phyloP scores from a whole-genome alignment of 2,797 vertebrate species.

The Enteromius paludinosus region DNA sequence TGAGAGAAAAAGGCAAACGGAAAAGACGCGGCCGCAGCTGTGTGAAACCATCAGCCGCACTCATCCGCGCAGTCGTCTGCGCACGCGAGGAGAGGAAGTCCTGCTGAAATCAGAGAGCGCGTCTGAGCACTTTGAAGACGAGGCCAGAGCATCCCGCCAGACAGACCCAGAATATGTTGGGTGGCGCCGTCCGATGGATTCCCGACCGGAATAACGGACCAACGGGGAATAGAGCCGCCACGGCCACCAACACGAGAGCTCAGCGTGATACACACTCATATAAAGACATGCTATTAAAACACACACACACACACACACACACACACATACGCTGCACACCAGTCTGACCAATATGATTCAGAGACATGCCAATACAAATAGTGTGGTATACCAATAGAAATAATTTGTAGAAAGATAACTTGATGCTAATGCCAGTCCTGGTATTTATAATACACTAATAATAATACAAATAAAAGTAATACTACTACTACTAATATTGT shows the following conservation, averaged over 20 bases:
- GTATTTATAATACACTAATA: background rate
- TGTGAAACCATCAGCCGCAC: constrained; percentile 60
- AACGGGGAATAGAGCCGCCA: constrained; percentile 48
- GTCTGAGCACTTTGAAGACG: constrained; percentile 72
- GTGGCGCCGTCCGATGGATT: constrained; percentile 57
- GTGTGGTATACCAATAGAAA: background rate
- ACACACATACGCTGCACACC: constrained; percentile 17
- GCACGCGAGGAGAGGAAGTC: constrained; percentile 73
- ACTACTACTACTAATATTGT: background rate
- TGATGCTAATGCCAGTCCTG: background rate
- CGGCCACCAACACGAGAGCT: constrained; percentile 35
- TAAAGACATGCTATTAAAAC: constrained; percentile 42
- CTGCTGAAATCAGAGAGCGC: constrained; percentile 75
- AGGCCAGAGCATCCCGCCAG: constrained; percentile 59
- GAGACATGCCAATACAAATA: background rate
- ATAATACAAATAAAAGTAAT: background rate
- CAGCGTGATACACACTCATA: constrained; percentile 33
- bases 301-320: constrained; percentile 27
- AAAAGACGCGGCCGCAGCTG: constrained; percentile 61
- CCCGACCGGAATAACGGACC: constrained; percentile 62
- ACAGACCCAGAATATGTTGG: constrained; percentile 56
- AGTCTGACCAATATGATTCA: background rate
- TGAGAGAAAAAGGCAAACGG: constrained; percentile 47
- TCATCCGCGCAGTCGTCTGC: constrained; percentile 36
- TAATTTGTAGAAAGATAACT: background rate